phyloP scores from a whole-genome alignment of 2,888 invertebrate species.

The Polydesmus complanatus region DNA sequence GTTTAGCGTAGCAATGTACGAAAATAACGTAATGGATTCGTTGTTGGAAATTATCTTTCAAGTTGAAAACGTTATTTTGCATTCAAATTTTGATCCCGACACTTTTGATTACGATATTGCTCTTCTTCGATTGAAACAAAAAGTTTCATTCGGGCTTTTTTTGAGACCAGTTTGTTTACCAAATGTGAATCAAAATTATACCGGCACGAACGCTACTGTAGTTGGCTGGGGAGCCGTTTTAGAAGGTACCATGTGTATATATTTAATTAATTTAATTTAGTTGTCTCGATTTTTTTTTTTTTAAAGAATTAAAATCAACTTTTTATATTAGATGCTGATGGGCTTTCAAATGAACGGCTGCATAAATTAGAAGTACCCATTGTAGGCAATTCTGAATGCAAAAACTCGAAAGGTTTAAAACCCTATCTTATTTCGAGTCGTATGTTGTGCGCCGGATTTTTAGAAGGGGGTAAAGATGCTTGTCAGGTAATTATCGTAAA shows the following conservation, averaged over 20 bases:
- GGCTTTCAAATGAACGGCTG: not conserved
- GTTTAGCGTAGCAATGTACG: not conserved
- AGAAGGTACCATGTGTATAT: not conserved
- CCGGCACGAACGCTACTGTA: too few relatives aligned
- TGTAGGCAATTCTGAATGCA: not conserved
- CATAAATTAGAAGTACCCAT: conserved; percentile 3
- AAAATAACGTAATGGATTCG: not conserved
- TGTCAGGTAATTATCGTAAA: conserved; percentile 1
- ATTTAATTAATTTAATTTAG: too few relatives aligned
- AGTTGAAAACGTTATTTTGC: not conserved
- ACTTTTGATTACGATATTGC: conserved; percentile 11
- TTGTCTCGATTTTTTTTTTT: too few relatives aligned
- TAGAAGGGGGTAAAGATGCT: conserved; percentile 6
- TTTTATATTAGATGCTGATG: too few relatives aligned
- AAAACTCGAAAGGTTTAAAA: not conserved
- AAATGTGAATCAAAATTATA: not conserved
- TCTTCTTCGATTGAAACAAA: not conserved
- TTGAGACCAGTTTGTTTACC: conserved; percentile 13
- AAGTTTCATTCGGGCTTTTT: conserved; percentile 3
- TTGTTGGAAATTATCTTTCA: not conserved
- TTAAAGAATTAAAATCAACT: too few relatives aligned
- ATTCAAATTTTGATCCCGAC: conserved; percentile 1
- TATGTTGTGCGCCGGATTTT: conserved; percentile 7
- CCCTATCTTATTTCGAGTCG: not conserved
- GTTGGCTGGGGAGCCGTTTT: not conserved